A percentile compares a stretch with the other conserved stretches of the same genome.
These are phyloP conservation scores for Rhopalosiphum nymphaeae DNA, from an alignment of 2,888 invertebrate genomes.

Conservation along the genomic window DNA sequence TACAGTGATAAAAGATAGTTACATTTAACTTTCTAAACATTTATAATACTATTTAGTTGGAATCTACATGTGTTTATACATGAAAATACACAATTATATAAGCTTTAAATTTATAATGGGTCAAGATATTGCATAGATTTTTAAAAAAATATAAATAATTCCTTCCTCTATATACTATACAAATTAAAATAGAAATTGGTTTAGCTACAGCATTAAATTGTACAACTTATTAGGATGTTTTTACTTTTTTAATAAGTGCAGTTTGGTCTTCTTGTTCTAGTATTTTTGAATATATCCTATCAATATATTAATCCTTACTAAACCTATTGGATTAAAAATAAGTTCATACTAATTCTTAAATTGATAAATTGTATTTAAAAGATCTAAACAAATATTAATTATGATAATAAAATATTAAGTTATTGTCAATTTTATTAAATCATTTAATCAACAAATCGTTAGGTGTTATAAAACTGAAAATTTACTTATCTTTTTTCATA, in stretches of 20 bases:
- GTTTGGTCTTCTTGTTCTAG: background rate
- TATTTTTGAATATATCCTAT: background rate
- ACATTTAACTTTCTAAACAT: background rate
- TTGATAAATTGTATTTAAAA: background rate
- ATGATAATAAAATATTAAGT: background rate
- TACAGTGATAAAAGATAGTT: background rate
- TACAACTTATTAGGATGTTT: background rate
- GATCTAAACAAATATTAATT: background rate
- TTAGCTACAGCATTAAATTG: background rate
- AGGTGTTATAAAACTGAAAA: background rate
- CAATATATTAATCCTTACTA: background rate
- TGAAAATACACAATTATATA: background rate
- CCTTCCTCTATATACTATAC: background rate
- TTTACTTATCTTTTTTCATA: background rate
- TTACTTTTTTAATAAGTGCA: background rate
- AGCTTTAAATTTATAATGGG: background rate
- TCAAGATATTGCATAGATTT: background rate
- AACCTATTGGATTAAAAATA: background rate
- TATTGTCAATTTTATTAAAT: background rate
- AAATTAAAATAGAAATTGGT: background rate
- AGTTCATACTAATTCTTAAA: background rate
- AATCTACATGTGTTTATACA: background rate
- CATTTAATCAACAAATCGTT: background rate
- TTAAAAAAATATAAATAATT: background rate
- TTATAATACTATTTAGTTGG: background rate